A percentile compares a stretch with the other conserved stretches of the same genome.
Conservation (phyloP, 2,797 vertebrate genomes). For the Hephaestus fuliginosus region DNA sequence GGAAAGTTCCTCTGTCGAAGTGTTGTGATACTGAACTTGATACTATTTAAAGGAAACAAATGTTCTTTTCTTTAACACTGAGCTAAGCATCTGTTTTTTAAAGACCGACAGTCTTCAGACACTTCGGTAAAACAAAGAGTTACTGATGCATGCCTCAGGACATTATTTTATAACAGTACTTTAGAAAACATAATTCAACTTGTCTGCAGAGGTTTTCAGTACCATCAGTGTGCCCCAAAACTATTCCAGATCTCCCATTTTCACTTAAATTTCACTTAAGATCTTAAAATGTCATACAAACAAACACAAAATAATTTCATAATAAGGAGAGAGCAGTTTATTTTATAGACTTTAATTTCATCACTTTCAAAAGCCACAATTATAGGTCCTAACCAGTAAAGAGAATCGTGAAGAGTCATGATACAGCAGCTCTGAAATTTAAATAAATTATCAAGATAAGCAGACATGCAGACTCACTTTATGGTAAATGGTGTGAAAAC, state of each 20-base stretch:
- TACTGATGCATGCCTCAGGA: constrained; percentile 11
- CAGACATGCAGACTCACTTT: not conserved
- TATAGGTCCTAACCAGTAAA: not conserved
- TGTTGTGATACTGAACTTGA: constrained; percentile 9
- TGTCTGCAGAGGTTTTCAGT: not conserved
- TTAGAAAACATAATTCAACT: not conserved
- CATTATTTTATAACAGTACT: constrained; percentile 18
- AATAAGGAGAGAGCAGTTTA: not conserved
- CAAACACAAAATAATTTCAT: not conserved
- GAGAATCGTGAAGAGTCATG: not conserved
- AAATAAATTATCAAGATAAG: not conserved
- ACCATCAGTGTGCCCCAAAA: not conserved
- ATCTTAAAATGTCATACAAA: not conserved
- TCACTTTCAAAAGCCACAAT: not conserved
- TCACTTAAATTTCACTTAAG: not conserved
- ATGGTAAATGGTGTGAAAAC: not conserved
- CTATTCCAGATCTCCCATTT: not conserved
- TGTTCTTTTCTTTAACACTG: constrained; percentile 33
- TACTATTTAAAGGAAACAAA: constrained; percentile 28
- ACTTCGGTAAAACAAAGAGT: constrained; percentile 26
- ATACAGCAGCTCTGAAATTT: not conserved
- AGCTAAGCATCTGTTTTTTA: constrained; percentile 46
- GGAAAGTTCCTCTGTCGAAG: constrained; percentile 17
- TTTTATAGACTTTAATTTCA: not conserved
- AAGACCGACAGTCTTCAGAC: constrained; percentile 20